Evolutionary conservation across 2,797 vertebrate species (phyloP).

Genomic region (Micropoecilia bifurca): DNA sequence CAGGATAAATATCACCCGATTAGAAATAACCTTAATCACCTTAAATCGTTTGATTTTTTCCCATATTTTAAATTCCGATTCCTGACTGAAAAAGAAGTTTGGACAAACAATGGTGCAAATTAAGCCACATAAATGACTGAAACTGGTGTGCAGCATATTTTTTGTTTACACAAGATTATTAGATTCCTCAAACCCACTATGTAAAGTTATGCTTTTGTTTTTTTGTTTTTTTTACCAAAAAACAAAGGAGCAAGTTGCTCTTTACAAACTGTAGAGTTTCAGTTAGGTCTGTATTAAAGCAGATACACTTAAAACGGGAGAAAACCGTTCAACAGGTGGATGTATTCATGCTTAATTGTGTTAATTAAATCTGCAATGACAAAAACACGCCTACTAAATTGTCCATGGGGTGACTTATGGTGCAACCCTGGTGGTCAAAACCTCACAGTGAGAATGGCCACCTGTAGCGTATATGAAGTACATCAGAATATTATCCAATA

Average conservation of each 20-base stretch:
- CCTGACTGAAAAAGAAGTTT: background rate
- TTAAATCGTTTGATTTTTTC: background rate
- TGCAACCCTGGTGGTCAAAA: background rate
- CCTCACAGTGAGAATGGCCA: background rate
- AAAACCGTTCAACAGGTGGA: background rate
- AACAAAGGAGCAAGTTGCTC: background rate
- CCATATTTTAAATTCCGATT: background rate
- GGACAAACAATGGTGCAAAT: background rate
- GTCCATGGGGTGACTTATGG: background rate
- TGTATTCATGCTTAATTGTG: background rate
- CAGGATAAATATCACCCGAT: background rate
- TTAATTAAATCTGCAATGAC: conserved; percentile 3
- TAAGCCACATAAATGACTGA: background rate
- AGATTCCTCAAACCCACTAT: background rate
- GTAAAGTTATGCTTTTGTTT: background rate
- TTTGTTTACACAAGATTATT: background rate
- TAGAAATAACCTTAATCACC: background rate
- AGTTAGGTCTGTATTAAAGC: background rate
- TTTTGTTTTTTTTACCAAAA: background rate
- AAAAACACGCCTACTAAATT: background rate
- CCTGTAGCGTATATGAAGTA: background rate
- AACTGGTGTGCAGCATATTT: background rate
- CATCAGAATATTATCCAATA: background rate
- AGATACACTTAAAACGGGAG: background rate
- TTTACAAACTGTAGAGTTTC: background rate